Conservation (phyloP, 1,140 invertebrate genomes). For the Neuroterus valhalla region DNA sequence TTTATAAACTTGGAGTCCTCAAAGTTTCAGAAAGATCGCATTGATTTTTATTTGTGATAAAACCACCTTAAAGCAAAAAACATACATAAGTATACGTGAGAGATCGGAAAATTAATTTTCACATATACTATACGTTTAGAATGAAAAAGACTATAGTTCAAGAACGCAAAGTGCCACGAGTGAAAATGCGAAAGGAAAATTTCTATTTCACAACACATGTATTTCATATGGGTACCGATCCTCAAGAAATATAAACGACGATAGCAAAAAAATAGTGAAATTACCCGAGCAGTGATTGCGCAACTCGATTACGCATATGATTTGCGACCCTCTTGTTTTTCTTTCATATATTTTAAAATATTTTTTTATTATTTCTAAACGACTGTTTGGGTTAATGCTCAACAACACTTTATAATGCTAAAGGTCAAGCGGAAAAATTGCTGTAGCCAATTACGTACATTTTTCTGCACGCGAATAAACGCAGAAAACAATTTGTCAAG, state of each 20-base stretch:
- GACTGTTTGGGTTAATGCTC: not conserved
- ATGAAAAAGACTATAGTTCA: conserved; percentile 33
- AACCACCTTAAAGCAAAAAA: no score
- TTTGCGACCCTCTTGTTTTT: conserved; percentile 7
- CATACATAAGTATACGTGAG: conserved; percentile 31
- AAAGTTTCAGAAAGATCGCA: no score
- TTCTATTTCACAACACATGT: conserved; percentile 51
- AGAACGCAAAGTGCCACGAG: conserved; percentile 34
- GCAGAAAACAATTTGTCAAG: conserved; percentile 35
- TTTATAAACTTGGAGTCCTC: no score
- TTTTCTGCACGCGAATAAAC: conserved; percentile 33
- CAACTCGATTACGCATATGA: conserved; percentile 42
- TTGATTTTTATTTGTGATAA: no score
- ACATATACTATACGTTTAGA: not conserved
- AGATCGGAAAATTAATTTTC: conserved; percentile 5
- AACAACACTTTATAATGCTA: conserved; percentile 28
- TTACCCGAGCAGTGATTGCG: conserved; percentile 43
- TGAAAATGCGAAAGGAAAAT: conserved; percentile 47
- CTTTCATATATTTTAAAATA: not conserved
- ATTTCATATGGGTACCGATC: conserved; percentile 37
- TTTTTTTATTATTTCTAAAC: not conserved
- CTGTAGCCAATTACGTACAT: conserved; percentile 41
- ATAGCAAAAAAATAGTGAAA: conserved; percentile 40
- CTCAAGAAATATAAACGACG: conserved; percentile 41
- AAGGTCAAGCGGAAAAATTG: conserved; percentile 38